These are phyloP conservation scores for Tricholauxania praeusta DNA, from an alignment of 2,888 invertebrate genomes.

Conservation along the genomic window DNA sequence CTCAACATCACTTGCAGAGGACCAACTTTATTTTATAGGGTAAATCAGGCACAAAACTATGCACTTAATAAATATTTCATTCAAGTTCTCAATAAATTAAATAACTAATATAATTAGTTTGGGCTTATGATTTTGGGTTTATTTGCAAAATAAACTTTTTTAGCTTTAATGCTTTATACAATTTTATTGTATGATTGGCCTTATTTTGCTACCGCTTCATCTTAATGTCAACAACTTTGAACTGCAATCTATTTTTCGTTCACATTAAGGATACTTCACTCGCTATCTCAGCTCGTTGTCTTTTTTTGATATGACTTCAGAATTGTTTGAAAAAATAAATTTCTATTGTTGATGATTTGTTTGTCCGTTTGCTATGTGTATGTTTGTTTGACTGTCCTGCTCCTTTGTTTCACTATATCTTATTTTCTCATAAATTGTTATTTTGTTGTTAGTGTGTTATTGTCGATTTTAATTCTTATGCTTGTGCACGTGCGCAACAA, in stretches of 20 bases:
- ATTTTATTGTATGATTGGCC: too few species aligned
- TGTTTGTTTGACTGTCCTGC: too few species aligned
- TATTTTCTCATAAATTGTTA: background rate
- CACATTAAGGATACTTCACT: conserved; percentile 16
- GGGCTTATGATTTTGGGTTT: too few species aligned
- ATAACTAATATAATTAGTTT: too few species aligned
- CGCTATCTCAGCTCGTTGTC: background rate
- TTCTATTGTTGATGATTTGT: conserved; percentile 9
- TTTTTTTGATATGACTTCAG: background rate
- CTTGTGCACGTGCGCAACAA: conserved; percentile 11
- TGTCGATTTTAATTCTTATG: background rate
- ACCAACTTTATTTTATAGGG: too few species aligned
- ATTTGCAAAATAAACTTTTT: too few species aligned
- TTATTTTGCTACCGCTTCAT: background rate
- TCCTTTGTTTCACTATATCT: too few species aligned
- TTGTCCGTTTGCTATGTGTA: background rate
- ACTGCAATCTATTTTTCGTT: conserved; percentile 9
- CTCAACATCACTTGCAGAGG: too few species aligned
- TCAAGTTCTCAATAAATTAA: too few species aligned
- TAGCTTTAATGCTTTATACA: too few species aligned
- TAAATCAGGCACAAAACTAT: too few species aligned
- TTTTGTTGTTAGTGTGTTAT: background rate
- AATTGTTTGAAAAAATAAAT: background rate
- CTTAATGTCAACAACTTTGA: background rate
- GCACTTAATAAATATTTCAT: too few species aligned